Base-by-base conservation (phyloP, 2,888 invertebrate species). In the Linnaemya tessellans region DNA sequence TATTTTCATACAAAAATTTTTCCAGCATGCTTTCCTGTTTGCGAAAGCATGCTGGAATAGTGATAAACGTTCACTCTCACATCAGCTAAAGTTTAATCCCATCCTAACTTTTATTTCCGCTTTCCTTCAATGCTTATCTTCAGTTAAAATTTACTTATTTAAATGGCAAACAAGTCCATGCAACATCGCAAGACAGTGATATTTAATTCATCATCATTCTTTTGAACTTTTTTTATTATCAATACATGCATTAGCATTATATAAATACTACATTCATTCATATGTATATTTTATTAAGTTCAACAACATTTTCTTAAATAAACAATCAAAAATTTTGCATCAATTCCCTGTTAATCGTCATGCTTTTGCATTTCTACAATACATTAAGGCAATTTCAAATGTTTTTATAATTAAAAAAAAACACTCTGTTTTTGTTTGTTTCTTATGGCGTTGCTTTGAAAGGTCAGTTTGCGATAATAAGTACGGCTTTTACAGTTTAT, bases 261-360 rank as follows among this genome's bases (percentile, higher is more conserved):
- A 8, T 51, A 20, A 0, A 20, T 20, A n/a, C n/a, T n/a, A n/a
- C 1, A 3, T 51, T 7, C 18, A 15, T 38, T 30, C 9, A 38
- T 38, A 38, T 41, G 41, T 13, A 41, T 41, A 30, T 41, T 13
- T 3, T 13, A 13, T 41, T 41, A 54, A 54, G 51, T 54, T 54
- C 51, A 54, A 51, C 18, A 20, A 51, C 49, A 51, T 51, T 51
- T 22, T 54, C 10, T 20, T 20, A 54, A 54, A 22, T 3, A 11
- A 20, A 18, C 8, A 54, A 11, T 18, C 8, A 54, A 54, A 18
- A 54, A 18, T 54, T 20, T 54, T 22, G 13, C 25, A 56, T 25
- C 11, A 56, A 11, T 25, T 56, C 25, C 22, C 30, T 25, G 20
- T 58, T 58, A n/a, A n/a, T 58, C 25, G 58, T 58, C 58, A 58